Percentiles rank a stretch among this genome's conserved stretches.
phyloP scores from a whole-genome alignment of 2,888 invertebrate species.

The Acrobeloides nanus region DNA sequence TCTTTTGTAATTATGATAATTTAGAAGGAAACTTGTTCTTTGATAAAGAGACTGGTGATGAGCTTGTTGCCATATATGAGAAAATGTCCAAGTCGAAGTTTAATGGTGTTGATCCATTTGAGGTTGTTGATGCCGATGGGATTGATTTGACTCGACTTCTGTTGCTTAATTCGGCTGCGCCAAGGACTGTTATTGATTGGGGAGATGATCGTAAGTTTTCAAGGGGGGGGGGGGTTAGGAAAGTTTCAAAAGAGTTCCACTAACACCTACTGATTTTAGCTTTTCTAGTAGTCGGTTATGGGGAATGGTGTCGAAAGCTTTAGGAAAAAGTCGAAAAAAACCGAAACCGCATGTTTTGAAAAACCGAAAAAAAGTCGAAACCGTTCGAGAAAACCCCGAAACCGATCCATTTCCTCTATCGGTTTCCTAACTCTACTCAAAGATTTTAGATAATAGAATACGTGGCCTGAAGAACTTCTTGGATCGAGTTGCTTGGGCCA shows the following conservation, averaged over 20 bases:
- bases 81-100: conserved; percentile 99
- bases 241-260: too few relatives aligned
- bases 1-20: background rate
- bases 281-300: too few relatives aligned
- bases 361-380: too few relatives aligned
- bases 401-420: background rate
- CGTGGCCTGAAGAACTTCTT: conserved; percentile 40
- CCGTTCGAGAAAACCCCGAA: too few relatives aligned
- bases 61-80: conserved; percentile 75
- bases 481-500: conserved; percentile 34
- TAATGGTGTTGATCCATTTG: conserved; percentile 65
- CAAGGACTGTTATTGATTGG: conserved; percentile 82
- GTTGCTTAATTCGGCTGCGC: conserved; percentile 80
- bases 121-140: conserved; percentile 71
- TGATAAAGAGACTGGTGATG: conserved; percentile 62
- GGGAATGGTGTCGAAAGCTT: too few relatives aligned
- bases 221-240: too few relatives aligned
- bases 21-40: conserved; percentile 7
- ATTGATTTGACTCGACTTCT: conserved; percentile 81
- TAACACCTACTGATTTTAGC: too few relatives aligned
- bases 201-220: conserved; percentile 64
- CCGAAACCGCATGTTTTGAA: too few relatives aligned
- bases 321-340: too few relatives aligned
- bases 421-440: background rate
- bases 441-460: conserved; percentile 31